Evolutionary conservation across 2,888 invertebrate species (phyloP).

Genomic region (Erpobdella octoculata): DNA sequence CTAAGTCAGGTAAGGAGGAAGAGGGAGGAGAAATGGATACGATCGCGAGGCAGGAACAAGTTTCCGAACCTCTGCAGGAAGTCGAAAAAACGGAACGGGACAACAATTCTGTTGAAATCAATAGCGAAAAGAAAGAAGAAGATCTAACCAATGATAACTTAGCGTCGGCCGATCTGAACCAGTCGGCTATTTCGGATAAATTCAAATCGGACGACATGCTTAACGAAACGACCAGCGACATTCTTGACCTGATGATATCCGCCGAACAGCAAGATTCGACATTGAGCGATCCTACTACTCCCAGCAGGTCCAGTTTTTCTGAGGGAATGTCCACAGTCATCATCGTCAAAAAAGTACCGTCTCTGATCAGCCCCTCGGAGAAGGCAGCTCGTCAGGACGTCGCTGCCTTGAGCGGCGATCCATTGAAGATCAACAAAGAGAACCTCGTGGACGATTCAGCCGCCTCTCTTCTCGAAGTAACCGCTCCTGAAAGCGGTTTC

Average conservation of each 20-base stretch:
- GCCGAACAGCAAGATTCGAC: neutral
- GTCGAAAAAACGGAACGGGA: neutral
- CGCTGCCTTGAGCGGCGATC: neutral
- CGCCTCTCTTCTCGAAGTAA: too few relatives aligned
- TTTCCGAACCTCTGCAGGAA: neutral
- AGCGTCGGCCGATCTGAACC: too few relatives aligned
- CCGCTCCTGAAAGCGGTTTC: neutral
- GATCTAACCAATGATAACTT: too few relatives aligned
- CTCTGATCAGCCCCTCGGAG: neutral
- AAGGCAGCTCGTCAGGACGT: neutral
- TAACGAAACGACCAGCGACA: neutral
- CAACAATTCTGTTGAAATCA: neutral
- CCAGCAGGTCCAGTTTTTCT: neutral
- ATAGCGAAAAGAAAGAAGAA: neutral
- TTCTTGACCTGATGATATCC: neutral
- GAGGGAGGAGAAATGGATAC: neutral
- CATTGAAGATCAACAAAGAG: neutral
- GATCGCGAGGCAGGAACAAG: neutral
- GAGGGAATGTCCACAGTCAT: conserved; percentile 26
- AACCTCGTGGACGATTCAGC: conserved; percentile 7
- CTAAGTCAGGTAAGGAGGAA: too few relatives aligned
- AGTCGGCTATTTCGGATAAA: too few relatives aligned
- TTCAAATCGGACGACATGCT: neutral
- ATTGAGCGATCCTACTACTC: neutral
- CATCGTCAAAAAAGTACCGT: conserved; percentile 25